Base-by-base conservation (phyloP, 1,140 invertebrate genomes). In the Drosophila busckii region DNA sequence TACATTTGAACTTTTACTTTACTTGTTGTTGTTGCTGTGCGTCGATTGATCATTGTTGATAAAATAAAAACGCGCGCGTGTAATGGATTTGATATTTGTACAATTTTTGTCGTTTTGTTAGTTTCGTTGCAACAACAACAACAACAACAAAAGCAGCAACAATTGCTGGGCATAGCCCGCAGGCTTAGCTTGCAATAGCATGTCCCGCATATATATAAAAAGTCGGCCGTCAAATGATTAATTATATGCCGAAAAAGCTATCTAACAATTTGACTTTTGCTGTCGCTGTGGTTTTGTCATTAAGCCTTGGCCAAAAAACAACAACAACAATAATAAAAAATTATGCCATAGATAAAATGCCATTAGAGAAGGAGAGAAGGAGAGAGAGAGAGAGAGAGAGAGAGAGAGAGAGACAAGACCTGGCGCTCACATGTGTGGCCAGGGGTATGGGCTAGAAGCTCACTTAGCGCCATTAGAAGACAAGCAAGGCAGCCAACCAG, bases 261-360 rank as follows among this genome's bases (percentile, higher is more conserved):
- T 80, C 75, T 80, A 80, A 82, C 69, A 82, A 82, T 80, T 80
- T 80, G 64, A 80, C 75, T 73, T n/a, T n/a, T 31, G 65, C 70
- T 56, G 46, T 66, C 54, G 41, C 17, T 50, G 50, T 37, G 50
- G 68, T 67, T 55, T 80, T 78, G 75, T 82, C 75, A 82, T 82
- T 82, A 82, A 82, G 64, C 70, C 68, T 10, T 22, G 28, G 13
- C 45, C 17, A 41, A 71, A 62, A 54, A 53, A 56, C 45, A 65
- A 48, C 26, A 41, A 41, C 48, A 65, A 35, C 17, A 73, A 80
- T 82, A 80, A 80, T 75, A 83, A 83, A 82, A 80, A 80, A 83
- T 75, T 82, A 82, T 82, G 76, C 75, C 61, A 75, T 75, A 83
- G 75, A 82, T 82, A 83, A 82, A 82, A 82, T 82, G 75, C 75